Evolutionary conservation across 2,113 vertebrate genomes (phyloP).

Genomic region (Rhineura floridana): DNA sequence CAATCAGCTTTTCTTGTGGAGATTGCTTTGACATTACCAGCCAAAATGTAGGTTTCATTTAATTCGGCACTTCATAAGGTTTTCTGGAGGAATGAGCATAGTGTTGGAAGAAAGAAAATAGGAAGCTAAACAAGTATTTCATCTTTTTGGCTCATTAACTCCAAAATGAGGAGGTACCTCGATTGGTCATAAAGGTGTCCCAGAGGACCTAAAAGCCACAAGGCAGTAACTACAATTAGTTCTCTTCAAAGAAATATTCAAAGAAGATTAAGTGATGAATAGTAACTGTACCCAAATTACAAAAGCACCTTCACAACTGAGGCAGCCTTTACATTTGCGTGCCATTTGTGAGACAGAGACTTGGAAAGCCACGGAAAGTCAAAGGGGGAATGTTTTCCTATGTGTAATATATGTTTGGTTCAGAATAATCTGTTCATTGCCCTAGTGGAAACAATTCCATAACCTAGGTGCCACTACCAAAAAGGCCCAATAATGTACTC

Average conservation of each 20-base stretch:
- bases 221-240: slow-evolving; percentile 41
- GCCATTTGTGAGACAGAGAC: not conserved
- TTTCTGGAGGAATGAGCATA: slow-evolving; percentile 45
- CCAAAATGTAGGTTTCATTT: slow-evolving; percentile 46
- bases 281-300: slow-evolving; percentile 21
- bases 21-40: slow-evolving; percentile 40
- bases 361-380: not conserved
- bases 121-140: slow-evolving; percentile 65
- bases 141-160: slow-evolving; percentile 71
- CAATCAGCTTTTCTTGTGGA: slow-evolving; percentile 20
- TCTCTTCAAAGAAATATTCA: slow-evolving; percentile 14
- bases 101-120: slow-evolving; percentile 37
- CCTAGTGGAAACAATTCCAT: not conserved
- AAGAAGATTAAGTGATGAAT: slow-evolving; percentile 23
- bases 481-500: not conserved
- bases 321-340: not conserved
- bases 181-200: slow-evolving; percentile 57
- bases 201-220: slow-evolving; percentile 53
- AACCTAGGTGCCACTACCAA: not conserved
- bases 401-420: not conserved
- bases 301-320: slow-evolving; percentile 18
- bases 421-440: not conserved
- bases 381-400: not conserved
- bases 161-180: slow-evolving; percentile 59
- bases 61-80: slow-evolving; percentile 52